Evolutionary conservation across 2,113 vertebrate species (phyloP), one percentile per base, ranked within the genome.

Genomic region (Ailurus styani): DNA sequence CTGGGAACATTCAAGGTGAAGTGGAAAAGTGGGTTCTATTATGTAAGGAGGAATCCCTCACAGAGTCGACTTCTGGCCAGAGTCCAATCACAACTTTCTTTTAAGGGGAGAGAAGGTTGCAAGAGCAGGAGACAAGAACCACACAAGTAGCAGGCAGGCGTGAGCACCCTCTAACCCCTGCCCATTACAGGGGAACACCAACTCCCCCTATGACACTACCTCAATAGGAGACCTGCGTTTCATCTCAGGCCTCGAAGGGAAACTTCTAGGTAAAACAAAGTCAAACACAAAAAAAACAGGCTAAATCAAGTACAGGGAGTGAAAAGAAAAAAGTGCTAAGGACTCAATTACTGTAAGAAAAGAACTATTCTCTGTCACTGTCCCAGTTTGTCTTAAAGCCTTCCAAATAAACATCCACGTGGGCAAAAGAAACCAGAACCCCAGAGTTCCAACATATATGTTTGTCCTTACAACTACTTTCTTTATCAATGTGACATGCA

Each of bases 391-490:
- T 81, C 62, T 54, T 62, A 95, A 97, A 97, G 29, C 29, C 97
- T 70, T 98, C 96, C 93, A 98, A 97, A 96, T 66, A 96, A 97
- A 98, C 54, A 89, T 66, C 82, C 94, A 96, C 31, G 86, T 89
- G 82, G 93, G 85, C 96, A 97, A 97, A 97, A 95, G 91, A 95
- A 96, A 93, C 89, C 29, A 95, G 83, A 91, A 11, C 77, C 57
- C 97, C 88, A 34, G 18, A 88, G 3, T n/a, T 90, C 87, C 85
- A 84, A 98, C 90, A 96, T 70, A 90, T 18, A 81, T 97, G 96
- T 91, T 52, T 31, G 27, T 75, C 96, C 72, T 75, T 86, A 81
- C 42, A 88, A 88, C 5, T 57, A 18, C 37, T 95, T 96, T 96
- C 97, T 77, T 42, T 52, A n/a, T 57, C 55, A 89, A 27, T 2